These are phyloP conservation scores for Agriotes lineatus DNA, from an alignment of 2,888 invertebrate genomes.

Conservation along the genomic window DNA sequence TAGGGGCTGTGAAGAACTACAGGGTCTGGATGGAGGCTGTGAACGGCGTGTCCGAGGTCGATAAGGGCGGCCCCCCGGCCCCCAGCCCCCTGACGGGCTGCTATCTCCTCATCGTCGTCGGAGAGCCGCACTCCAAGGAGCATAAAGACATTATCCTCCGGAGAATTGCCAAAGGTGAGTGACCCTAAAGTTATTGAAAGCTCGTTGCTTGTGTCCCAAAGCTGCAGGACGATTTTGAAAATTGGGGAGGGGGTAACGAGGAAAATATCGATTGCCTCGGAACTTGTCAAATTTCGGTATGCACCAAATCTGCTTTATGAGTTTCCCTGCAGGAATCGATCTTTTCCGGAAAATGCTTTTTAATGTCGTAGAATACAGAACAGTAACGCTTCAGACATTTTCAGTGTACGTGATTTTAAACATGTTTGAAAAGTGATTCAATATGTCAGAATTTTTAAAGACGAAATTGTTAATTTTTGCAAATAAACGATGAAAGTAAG, in stretches of 20 bases:
- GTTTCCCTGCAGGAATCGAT: not conserved
- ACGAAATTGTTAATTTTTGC: too few species aligned
- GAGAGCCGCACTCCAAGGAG: conserved; percentile 91
- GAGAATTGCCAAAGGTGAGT: conserved; percentile 92
- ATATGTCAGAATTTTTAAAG: too few species aligned
- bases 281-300: conserved; percentile 23
- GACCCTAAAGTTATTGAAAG: conserved; percentile 13
- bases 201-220: not conserved
- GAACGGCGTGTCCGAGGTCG: conserved; percentile 59
- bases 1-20: conserved; percentile 53
- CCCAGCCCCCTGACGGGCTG: conserved; percentile 93
- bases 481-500: too few species aligned
- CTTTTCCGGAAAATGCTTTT: not conserved
- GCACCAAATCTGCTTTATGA: not conserved
- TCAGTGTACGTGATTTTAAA: too few species aligned
- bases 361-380: too few species aligned
- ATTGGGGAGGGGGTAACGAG: conserved; percentile 29
- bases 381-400: too few species aligned
- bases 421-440: too few species aligned
- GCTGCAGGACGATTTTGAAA: not conserved
- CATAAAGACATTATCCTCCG: conserved; percentile 95
- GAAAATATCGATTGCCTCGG: conserved; percentile 26
- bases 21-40: conserved; percentile 63
- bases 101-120: conserved; percentile 92
- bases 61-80: conserved; percentile 69